Base-by-base conservation (phyloP, 2,888 invertebrate species). In the Pediacus dermestoides region DNA sequence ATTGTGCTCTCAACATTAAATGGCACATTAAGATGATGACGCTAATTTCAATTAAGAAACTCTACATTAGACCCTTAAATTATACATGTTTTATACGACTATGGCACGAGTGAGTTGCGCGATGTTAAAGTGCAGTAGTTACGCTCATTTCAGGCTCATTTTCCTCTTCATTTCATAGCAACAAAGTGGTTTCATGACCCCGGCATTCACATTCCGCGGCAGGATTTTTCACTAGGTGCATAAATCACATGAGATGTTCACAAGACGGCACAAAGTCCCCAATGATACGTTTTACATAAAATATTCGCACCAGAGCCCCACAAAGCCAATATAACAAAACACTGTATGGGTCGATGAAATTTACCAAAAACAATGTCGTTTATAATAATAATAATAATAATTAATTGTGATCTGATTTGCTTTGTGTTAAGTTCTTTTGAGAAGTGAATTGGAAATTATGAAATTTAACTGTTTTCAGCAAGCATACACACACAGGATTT, bases 101-200 rank as follows among this genome's bases (percentile, higher is more conserved):
- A 44, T 37, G 42, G 44, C 44, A 38, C 41, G 42, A 42, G 42
- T 40, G 37, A 45, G 44, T 44, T 49, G 48, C 42, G 45, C 40
- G 49, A 63, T 60, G 60, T 58, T 60, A 58, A 60, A 65, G 61
- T 59, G 58, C 55, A 63, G 61, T 60, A 58, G 63, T 63, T 59
- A 61, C 58, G 60, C 60, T 61, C 63, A 64, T 44, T 44, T 34
- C 38, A 25, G 21, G 18, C 39, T 35, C 46, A 66, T 68, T 67
- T 68, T 67, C 63, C 61, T 62, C 65, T 64, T 67, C 66, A 68
- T 68, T 67, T 62, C 60, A 60, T 63, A 60, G 63, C 61, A 64
- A 66, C 64, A 66, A 65, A 65, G 64, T 64, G 64, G 63, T 66
- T 65, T 61, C 58, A 55, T 56, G 58, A 54, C 58, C 57, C n/a